Conservation (phyloP, 2,888 invertebrate genomes). For the Anticlea derivata region DNA sequence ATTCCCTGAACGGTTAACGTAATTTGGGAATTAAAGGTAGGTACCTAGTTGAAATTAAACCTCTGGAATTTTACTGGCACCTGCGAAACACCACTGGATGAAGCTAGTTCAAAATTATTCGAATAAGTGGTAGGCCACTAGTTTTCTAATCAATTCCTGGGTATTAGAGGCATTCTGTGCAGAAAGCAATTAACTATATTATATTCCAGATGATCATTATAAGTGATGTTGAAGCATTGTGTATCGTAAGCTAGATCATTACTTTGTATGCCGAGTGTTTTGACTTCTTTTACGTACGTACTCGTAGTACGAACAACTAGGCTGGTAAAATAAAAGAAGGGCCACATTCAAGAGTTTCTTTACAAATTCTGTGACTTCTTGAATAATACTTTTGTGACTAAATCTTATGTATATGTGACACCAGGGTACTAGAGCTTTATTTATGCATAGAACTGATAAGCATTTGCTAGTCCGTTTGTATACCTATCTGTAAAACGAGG, state of each 20-base stretch:
- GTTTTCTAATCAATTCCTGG: neutral
- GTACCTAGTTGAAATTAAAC: slow-evolving; percentile 20
- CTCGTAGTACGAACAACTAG: no score
- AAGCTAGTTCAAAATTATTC: slow-evolving; percentile 5
- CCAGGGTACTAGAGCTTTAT: neutral
- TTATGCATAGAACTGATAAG: slow-evolving; percentile 16
- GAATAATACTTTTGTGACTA: no score
- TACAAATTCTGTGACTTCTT: no score
- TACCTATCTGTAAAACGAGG: slow-evolving; percentile 44
- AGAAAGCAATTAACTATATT: neutral
- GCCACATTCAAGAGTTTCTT: no score
- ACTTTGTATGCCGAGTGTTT: no score
- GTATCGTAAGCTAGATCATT: no score
- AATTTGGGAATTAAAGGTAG: slow-evolving; percentile 19
- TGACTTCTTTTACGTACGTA: no score
- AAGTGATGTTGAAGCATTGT: no score
- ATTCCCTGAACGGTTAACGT: slow-evolving; percentile 15
- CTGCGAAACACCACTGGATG: slow-evolving; percentile 13
- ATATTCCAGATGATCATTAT: neutral
- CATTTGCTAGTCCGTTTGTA: slow-evolving; percentile 32
- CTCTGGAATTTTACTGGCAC: slow-evolving; percentile 19
- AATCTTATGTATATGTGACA: no score
- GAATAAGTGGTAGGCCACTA: neutral
- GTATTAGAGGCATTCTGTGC: neutral
- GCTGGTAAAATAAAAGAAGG: no score